Conservation (phyloP, 2,797 vertebrate genomes). For the Enteromius thamalakanensis region DNA sequence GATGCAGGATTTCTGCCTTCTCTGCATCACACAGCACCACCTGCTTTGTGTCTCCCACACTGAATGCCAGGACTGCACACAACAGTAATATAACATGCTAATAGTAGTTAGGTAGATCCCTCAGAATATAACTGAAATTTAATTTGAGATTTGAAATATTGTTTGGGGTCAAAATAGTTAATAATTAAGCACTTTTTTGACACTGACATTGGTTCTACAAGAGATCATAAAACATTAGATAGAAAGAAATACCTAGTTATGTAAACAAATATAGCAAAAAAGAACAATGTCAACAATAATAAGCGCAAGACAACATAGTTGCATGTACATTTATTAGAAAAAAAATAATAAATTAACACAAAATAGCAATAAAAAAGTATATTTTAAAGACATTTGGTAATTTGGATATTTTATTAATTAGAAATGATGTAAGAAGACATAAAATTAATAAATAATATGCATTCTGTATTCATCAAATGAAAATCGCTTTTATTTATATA, state of each 20-base stretch:
- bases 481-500: no score
- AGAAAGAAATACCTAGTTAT: neutral
- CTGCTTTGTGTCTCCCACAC: constrained; percentile 90
- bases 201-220: neutral
- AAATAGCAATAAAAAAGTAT: neutral
- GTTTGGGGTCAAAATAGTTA: no score
- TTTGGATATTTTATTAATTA: neutral
- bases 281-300: neutral
- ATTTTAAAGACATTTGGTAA: neutral
- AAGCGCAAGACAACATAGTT: neutral
- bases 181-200: neutral
- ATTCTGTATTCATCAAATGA: neutral
- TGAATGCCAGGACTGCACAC: constrained; percentile 91
- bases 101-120: neutral
- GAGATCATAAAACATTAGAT: neutral
- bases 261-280: neutral
- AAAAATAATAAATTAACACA: neutral
- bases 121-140: neutral
- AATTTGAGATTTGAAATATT: no score
- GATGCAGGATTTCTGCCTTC: constrained; percentile 95
- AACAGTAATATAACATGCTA: neutral
- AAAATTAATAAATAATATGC: neutral
- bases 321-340: neutral
- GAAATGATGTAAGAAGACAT: neutral
- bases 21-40: constrained; percentile 95